These are phyloP conservation scores for Erebia ligea DNA, from an alignment of 2,888 invertebrate genomes.

Conservation along the genomic window DNA sequence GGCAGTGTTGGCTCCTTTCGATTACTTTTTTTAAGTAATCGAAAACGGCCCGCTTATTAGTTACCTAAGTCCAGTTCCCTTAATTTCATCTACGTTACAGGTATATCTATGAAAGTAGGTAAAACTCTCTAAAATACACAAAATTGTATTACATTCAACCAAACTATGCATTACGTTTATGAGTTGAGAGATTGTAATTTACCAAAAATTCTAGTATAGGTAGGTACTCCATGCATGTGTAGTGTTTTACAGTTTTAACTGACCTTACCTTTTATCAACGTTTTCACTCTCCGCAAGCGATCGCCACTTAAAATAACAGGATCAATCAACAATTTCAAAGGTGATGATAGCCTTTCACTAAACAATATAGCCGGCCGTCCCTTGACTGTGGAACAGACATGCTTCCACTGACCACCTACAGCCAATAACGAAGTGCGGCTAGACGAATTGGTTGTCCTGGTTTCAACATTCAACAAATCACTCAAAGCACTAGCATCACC, in stretches of 20 bases:
- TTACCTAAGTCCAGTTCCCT: too few species aligned
- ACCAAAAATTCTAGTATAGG: neutral
- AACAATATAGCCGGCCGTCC: constrained; percentile 72
- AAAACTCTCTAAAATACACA: too few species aligned
- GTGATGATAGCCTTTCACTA: constrained; percentile 58
- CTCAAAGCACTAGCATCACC: constrained; percentile 72
- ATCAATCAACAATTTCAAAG: constrained; percentile 68
- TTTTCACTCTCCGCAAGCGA: constrained; percentile 71
- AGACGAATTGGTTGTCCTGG: constrained; percentile 70
- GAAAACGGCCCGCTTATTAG: too few species aligned
- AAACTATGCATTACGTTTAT: too few species aligned
- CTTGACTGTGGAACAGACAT: constrained; percentile 50
- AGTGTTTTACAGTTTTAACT: constrained; percentile 2
- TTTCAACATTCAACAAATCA: constrained; percentile 74
- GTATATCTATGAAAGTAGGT: too few species aligned
- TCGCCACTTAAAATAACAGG: constrained; percentile 74
- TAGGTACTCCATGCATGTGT: neutral
- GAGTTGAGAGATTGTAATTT: neutral
- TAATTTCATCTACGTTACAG: too few species aligned
- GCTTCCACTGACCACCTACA: constrained; percentile 60
- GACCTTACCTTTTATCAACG: constrained; percentile 74
- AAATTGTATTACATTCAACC: too few species aligned
- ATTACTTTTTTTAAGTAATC: too few species aligned
- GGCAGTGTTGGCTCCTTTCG: too few species aligned
- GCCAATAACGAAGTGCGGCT: constrained; percentile 69